A percentile compares a stretch with the other conserved stretches of the same genome.
These are phyloP conservation scores for Zoroaster sp. DNA, from an alignment of 53 echinoderm and acorn worm species.

Conservation along the genomic window DNA sequence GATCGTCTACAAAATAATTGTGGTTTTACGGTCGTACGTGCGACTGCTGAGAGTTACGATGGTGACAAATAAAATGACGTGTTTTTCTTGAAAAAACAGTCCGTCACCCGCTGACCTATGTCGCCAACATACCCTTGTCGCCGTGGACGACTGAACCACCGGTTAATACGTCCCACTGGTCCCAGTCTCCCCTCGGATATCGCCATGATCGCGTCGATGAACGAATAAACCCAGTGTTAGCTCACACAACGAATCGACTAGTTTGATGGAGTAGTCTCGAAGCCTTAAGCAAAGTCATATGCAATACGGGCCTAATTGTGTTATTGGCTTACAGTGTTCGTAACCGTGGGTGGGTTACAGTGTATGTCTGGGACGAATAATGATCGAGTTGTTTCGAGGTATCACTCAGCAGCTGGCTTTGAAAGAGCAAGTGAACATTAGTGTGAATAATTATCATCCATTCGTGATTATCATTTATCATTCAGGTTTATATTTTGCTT, in stretches of 20 bases:
- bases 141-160: not conserved
- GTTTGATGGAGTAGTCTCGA: not conserved
- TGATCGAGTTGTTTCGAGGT: not conserved
- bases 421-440: too few species aligned
- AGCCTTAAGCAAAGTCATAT: not conserved
- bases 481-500: too few species aligned
- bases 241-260: not conserved
- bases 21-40: not conserved
- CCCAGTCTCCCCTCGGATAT: not conserved
- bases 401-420: too few species aligned
- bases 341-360: not conserved
- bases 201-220: not conserved
- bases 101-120: constrained; percentile 4
- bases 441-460: too few species aligned
- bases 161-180: not conserved
- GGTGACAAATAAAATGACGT: constrained; percentile 3
- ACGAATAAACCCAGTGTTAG: not conserved
- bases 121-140: not conserved
- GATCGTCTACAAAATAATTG: not conserved
- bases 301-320: not conserved
- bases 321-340: not conserved
- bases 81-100: not conserved
- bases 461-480: too few species aligned
- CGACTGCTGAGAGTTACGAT: not conserved
- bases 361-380: not conserved